Evolutionary conservation across 2,888 invertebrate species (phyloP), one percentile per base, ranked within the genome.

Genomic region (Sesamia inferens): DNA sequence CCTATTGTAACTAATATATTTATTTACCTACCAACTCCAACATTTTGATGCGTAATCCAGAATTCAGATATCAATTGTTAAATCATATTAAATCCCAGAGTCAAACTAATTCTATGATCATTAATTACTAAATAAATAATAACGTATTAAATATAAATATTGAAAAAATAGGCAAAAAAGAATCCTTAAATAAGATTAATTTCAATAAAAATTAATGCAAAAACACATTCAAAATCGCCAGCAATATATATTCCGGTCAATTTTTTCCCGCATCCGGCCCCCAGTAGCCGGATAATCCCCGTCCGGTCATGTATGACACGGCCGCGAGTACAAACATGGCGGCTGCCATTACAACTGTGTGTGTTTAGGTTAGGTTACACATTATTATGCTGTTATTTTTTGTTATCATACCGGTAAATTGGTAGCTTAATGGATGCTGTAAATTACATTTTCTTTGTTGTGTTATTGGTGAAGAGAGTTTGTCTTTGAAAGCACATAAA

Each of bases 301-400:
- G 83, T 83, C 86, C 87, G 88, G 89, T 89, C 89, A 90, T 94
- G 93, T 94, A 91, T 91, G 93, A 94, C 95, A 95, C 95, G 95
- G 89, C 84, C 90, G 88, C 85, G 85, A 88, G 88, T 90, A 90
- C 90, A 92, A 94, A 94, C 90, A 94, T 90, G 91, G 90, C 90
- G 58, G 84, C 81, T 78, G 89, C 93, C 91, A 93, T 94, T 94
- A 93, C 89, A 90, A 31, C 59, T 81, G 80, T 91, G 95, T 94
- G 94, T 93, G 92, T 91, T 94, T 94, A 94, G 95, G 94, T 90
- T 90, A 87, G 88, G 91, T 94, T 93, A 94, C 93, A 93, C 92
- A 90, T 92, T 90, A 94, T 92, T 92, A 93, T 90, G 90, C 87
- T 87, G 88, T 90, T 89, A 88, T 91, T 93, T 89, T 88, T 88